phyloP scores from a whole-genome alignment of 2,113 vertebrate species.

The Stigmatopora argus region DNA sequence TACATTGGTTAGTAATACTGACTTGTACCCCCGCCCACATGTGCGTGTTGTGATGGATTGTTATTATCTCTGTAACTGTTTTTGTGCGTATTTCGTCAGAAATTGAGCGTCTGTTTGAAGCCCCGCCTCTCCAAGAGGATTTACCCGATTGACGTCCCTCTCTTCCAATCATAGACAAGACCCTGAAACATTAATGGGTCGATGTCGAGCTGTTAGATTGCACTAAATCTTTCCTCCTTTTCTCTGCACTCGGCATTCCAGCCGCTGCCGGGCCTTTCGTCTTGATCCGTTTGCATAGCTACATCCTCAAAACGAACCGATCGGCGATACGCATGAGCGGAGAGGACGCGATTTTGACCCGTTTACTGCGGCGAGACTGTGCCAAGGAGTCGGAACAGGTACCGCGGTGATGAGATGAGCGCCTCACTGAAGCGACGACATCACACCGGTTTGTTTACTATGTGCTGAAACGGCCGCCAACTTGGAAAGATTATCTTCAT shows the following conservation, averaged over 20 bases:
- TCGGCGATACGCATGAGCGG: background rate
- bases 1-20: no score
- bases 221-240: conserved; percentile 28
- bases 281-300: background rate
- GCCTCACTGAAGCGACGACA: background rate
- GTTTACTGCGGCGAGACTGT: conserved; percentile 25
- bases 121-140: conserved; percentile 19
- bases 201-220: conserved; percentile 50
- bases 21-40: no score
- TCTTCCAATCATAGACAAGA: conserved; percentile 59
- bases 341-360: background rate
- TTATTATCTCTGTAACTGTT: no score
- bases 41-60: no score
- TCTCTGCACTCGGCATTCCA: conserved; percentile 10
- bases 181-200: conserved; percentile 14
- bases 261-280: background rate
- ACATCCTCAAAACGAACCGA: background rate
- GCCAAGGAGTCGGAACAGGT: conserved; percentile 40
- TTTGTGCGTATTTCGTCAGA: background rate
- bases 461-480: conserved; percentile 35
- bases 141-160: conserved; percentile 49
- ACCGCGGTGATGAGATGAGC: conserved; percentile 15
- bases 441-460: conserved; percentile 8
- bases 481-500: conserved; percentile 7
- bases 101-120: conserved; percentile 4